Conservation (phyloP, 2,797 vertebrate species). For the Cetoscarus ocellatus region DNA sequence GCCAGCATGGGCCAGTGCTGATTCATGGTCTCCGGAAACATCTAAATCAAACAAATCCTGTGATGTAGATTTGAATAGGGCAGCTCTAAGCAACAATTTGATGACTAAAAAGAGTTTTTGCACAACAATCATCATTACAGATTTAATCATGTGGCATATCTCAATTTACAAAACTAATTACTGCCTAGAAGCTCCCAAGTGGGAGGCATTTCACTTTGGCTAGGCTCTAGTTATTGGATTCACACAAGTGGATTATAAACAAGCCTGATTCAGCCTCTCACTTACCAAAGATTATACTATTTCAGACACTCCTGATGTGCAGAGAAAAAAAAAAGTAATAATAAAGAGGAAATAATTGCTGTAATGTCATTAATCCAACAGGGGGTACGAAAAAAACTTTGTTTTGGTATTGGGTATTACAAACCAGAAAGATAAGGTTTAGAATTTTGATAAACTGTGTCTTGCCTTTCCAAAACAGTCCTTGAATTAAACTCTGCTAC, state of each 20-base stretch:
- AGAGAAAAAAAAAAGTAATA: conserved; percentile 1
- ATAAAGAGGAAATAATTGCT: not conserved
- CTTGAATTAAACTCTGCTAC: conserved; percentile 18
- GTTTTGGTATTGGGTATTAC: not conserved
- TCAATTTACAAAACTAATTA: conserved; percentile 30
- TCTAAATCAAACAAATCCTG: conserved; percentile 36
- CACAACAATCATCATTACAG: conserved; percentile 18
- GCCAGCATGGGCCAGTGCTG: conserved; percentile 26
- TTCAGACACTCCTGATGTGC: not conserved
- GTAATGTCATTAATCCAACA: not conserved
- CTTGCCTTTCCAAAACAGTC: not conserved
- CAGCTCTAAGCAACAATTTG: conserved; percentile 17
- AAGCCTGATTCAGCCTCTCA: not conserved
- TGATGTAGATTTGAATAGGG: conserved; percentile 16
- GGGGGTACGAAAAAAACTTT: not conserved
- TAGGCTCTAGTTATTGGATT: conserved; percentile 24
- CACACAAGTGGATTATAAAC: conserved; percentile 27
- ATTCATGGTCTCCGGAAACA: conserved; percentile 42
- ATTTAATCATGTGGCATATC: conserved; percentile 18
- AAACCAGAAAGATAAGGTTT: conserved; percentile 2
- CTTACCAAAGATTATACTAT: not conserved
- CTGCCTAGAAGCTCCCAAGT: conserved; percentile 11
- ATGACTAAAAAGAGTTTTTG: conserved; percentile 15
- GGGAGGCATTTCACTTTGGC: conserved; percentile 3
- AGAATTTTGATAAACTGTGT: not conserved